Evolutionary conservation across 2,797 vertebrate species (phyloP), one percentile per base, ranked within the genome.

Genomic region (Caiman crocodilus): DNA sequence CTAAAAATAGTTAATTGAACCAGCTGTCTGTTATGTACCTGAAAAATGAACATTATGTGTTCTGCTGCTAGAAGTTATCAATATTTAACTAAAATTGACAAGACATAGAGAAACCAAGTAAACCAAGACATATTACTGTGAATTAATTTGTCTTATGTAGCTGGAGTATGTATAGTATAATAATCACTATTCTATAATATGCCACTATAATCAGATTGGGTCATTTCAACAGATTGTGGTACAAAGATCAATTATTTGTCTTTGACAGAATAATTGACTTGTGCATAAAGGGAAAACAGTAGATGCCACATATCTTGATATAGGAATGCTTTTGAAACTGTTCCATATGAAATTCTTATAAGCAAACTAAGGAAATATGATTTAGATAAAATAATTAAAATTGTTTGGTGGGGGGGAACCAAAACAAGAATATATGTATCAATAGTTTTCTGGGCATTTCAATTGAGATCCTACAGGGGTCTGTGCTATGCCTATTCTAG

Each of bases 11-110:
- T 90, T 93, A 50, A 85, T 8, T 85, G 79, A 42, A 13, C 5
- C 13, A 86, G 3, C 30, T 89, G 3, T 26, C 79, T 87, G 23
- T 10, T 83, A 61, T 80, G 26, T 94, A n/a, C 6, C 26, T 76
- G 77, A 58, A 90, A 97, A 95, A 96, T 92, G 69, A 92, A 79
- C 73, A 93, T 63, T 75, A 61, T 92, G 57, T 17, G 77, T 92
- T 93, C n/a, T 91, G 7, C 83, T 96, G 9, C 87, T 85, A 42
- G 55, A 96, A 92, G 69, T 95, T 97, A 96, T 93, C 90, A 95
- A 93, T 96, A 96, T 97, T 97, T 93, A 95, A 93, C 71, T 73
- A 73, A 86, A 93, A 87, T 63, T 94, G 91, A 96, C 56, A 93
- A 79, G 85, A 93, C 59, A 93, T 92, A 94, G 71, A 76, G 21